Evolutionary conservation across 2,888 invertebrate species (phyloP).

Genomic region (Stratiomys singularior): DNA sequence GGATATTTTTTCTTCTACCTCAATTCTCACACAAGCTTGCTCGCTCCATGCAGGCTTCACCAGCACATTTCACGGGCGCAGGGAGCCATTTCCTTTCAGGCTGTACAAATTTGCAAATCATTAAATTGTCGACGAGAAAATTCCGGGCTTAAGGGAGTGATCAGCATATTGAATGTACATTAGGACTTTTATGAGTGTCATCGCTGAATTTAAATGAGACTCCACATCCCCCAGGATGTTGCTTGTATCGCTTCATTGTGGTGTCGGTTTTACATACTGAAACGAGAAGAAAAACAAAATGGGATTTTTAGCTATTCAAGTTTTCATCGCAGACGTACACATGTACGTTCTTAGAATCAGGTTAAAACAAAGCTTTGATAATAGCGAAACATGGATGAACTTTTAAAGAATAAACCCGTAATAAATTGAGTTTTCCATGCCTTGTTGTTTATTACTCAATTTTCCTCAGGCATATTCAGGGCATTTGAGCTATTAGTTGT

Average conservation of each 20-base stretch:
- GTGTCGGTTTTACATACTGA: neutral
- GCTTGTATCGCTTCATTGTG: constrained; percentile 2
- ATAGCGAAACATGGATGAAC: too few relatives aligned
- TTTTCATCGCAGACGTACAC: too few relatives aligned
- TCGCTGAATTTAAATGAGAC: constrained; percentile 2
- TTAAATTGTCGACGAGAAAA: constrained; percentile 19
- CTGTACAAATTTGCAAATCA: constrained; percentile 41
- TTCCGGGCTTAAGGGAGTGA: neutral
- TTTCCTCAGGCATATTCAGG: too few relatives aligned
- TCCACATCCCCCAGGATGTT: neutral
- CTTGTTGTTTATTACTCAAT: too few relatives aligned
- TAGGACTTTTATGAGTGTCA: constrained; percentile 27
- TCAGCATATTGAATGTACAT: constrained; percentile 31
- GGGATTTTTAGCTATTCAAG: too few relatives aligned
- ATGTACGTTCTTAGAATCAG: too few relatives aligned
- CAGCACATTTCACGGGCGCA: neutral
- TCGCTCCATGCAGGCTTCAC: neutral
- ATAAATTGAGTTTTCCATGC: too few relatives aligned
- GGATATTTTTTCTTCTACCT: constrained; percentile 6
- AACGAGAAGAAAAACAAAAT: neutral
- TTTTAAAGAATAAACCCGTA: too few relatives aligned
- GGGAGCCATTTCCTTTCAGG: constrained; percentile 14
- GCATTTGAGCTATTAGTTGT: too few relatives aligned
- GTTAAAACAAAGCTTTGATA: too few relatives aligned
- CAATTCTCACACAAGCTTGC: neutral